phyloP scores from a whole-genome alignment of 2,888 invertebrate genomes.

The Augochlorella aurata region DNA sequence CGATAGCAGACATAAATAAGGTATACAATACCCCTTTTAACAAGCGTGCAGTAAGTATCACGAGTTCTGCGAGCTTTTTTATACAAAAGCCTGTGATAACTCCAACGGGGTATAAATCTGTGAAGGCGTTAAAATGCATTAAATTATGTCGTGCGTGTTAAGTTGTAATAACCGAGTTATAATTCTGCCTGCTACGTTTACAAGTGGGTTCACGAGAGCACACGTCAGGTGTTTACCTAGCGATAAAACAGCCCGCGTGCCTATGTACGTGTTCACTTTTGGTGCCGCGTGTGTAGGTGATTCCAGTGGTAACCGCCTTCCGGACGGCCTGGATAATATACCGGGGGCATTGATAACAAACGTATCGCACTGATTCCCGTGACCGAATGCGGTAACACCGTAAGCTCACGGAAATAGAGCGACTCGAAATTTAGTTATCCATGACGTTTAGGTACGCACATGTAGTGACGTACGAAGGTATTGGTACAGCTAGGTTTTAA shows the following conservation, averaged over 20 bases:
- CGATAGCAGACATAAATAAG: neutral
- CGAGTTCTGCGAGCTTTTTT: slow-evolving; percentile 9
- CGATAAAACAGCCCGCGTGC: slow-evolving; percentile 57
- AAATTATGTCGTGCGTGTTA: slow-evolving; percentile 50
- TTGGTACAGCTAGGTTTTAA: neutral
- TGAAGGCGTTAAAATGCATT: slow-evolving; percentile 50
- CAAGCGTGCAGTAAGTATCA: neutral
- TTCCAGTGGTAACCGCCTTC: slow-evolving; percentile 31
- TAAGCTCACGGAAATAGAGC: neutral
- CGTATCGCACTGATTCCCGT: slow-evolving; percentile 5
- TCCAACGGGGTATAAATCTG: slow-evolving; percentile 29
- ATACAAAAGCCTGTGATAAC: neutral
- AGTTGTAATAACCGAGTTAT: slow-evolving; percentile 52
- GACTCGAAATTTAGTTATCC: neutral
- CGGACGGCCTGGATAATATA: slow-evolving; percentile 25
- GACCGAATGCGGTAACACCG: slow-evolving; percentile 7
- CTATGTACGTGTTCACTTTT: slow-evolving; percentile 8
- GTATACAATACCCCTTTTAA: neutral
- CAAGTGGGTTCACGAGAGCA: slow-evolving; percentile 34
- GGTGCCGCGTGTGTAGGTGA: slow-evolving; percentile 36
- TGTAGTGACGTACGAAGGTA: neutral
- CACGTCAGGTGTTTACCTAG: slow-evolving; percentile 59
- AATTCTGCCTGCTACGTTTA: slow-evolving; percentile 51
- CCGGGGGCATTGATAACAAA: slow-evolving; percentile 25
- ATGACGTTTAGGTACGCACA: neutral